phyloP scores from a whole-genome alignment of 1,140 invertebrate species.

The Andrena cerasifolii region DNA sequence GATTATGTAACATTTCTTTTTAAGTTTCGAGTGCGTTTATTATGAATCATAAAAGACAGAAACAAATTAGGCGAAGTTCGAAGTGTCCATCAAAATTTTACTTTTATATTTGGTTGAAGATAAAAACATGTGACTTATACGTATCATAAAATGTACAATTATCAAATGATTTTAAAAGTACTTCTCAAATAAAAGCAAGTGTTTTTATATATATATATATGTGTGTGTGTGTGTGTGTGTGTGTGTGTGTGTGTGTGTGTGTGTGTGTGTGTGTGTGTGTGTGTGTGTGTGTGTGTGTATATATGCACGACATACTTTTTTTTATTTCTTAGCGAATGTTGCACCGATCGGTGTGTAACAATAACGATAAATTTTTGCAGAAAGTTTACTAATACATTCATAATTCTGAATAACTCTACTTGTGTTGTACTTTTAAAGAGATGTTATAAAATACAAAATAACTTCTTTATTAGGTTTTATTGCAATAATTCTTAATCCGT shows the following conservation, averaged over 20 bases:
- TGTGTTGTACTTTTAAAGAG: background rate
- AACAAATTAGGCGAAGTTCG: background rate
- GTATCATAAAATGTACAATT: background rate
- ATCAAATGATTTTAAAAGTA: background rate
- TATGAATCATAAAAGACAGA: background rate
- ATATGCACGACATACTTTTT: background rate
- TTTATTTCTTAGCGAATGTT: background rate
- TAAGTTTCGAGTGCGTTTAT: background rate
- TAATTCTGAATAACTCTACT: background rate
- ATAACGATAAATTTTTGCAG: background rate
- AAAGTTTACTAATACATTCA: background rate
- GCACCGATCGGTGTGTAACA: background rate
- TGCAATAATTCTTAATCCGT: slow-evolving; percentile 35
- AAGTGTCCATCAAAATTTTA: background rate
- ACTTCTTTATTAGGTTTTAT: slow-evolving; percentile 24
- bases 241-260: no score
- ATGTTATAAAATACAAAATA: background rate
- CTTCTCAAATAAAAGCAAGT: background rate
- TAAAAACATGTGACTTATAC: background rate
- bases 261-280: no score
- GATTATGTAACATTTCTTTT: background rate
- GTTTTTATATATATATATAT: no score
- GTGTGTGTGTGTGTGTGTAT: background rate
- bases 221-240: no score
- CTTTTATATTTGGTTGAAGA: background rate